Evolutionary conservation across 2,888 invertebrate species (phyloP).

Genomic region (Stenurella melanura): DNA sequence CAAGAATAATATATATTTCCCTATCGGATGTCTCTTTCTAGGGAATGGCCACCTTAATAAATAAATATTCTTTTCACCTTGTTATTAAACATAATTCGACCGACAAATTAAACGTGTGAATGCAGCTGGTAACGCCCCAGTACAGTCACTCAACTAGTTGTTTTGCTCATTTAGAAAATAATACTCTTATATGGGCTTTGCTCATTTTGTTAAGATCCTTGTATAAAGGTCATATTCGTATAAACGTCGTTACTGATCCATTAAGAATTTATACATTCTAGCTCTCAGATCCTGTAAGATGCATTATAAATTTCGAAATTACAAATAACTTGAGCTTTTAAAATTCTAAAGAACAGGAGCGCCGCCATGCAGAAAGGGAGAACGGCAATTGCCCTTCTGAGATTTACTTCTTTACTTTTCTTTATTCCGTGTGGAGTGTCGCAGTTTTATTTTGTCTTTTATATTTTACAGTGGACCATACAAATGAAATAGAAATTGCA

Average conservation of each 20-base stretch:
- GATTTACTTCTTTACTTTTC: conserved; percentile 35
- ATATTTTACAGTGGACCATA: background rate
- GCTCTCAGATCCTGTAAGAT: conserved; percentile 32
- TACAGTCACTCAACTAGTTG: no score
- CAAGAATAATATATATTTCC: no score
- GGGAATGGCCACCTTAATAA: no score
- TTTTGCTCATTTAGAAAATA: no score
- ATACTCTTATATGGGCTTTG: background rate
- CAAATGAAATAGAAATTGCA: background rate
- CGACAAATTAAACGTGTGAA: no score
- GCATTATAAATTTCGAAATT: conserved; percentile 36
- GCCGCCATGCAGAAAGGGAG: conserved; percentile 15
- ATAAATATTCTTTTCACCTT: no score
- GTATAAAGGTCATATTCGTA: background rate
- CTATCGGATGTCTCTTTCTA: no score
- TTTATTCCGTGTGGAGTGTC: conserved; percentile 22
- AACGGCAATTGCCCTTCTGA: conserved; percentile 33
- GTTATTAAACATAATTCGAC: no score
- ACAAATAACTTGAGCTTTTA: conserved; percentile 38
- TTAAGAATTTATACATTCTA: conserved; percentile 32
- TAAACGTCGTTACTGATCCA: conserved; percentile 21
- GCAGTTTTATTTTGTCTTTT: conserved; percentile 25
- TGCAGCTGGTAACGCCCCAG: no score
- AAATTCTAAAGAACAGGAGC: conserved; percentile 27
- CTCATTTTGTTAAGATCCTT: conserved; percentile 14